phyloP scores from a whole-genome alignment of 2,797 vertebrate genomes.

The Loriculus beryllinus region DNA sequence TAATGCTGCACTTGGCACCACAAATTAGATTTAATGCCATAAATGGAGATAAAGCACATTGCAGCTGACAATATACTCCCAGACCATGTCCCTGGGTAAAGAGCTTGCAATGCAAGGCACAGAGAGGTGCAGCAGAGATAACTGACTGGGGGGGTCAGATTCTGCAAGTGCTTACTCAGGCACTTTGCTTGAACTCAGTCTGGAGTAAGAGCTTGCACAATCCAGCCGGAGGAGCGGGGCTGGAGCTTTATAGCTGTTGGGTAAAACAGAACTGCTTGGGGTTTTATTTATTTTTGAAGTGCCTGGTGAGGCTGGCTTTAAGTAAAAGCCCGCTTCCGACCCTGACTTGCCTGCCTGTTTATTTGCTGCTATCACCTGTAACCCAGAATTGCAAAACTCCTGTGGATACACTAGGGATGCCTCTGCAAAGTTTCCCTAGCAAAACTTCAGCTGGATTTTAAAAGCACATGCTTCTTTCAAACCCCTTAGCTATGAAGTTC shows the following conservation, averaged over 20 bases:
- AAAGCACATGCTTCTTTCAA: neutral
- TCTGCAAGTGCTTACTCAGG: constrained; percentile 58
- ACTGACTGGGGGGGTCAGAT: constrained; percentile 33
- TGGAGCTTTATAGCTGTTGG: neutral
- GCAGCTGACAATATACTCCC: constrained; percentile 19
- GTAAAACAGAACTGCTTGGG: constrained; percentile 16
- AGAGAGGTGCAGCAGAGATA: constrained; percentile 50
- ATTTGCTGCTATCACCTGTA: constrained; percentile 40
- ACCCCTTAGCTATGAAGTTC: neutral
- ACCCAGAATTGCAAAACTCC: constrained; percentile 36
- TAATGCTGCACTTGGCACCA: constrained; percentile 31
- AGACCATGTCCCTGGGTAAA: constrained; percentile 9
- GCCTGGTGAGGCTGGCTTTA: neutral
- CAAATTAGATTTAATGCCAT: constrained; percentile 41
- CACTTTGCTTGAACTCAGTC: constrained; percentile 15
- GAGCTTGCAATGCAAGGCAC: constrained; percentile 33
- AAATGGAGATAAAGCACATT: constrained; percentile 34
- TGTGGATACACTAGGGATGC: neutral
- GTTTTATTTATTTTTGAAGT: constrained; percentile 43
- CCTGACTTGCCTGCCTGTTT: constrained; percentile 10
- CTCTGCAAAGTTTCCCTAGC: neutral
- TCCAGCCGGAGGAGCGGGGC: neutral
- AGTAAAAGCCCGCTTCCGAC: neutral
- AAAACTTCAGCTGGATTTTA: constrained; percentile 27
- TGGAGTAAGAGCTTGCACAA: constrained; percentile 44